Evolutionary conservation across 2,888 invertebrate genomes (phyloP).

Genomic region (Mimachlamys varia): DNA sequence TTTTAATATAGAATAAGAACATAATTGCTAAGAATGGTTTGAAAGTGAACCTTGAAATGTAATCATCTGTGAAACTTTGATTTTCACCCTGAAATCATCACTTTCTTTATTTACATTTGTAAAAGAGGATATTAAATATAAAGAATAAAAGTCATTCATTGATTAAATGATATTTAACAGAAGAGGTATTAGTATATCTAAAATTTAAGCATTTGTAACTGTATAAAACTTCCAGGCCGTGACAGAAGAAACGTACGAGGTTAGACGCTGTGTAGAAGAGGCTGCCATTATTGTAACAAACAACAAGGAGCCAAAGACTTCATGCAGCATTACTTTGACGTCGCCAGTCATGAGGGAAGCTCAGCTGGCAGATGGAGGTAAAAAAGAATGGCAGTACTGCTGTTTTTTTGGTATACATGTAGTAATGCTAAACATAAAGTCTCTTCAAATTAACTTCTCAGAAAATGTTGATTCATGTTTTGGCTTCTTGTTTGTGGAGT

Average conservation of each 20-base stretch:
- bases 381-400: slow-evolving; percentile 38
- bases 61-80: too few species aligned
- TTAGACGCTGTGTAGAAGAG: slow-evolving; percentile 92
- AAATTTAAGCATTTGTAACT: background rate
- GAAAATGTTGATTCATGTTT: slow-evolving; percentile 37
- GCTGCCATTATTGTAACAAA: slow-evolving; percentile 92
- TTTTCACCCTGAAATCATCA: too few species aligned
- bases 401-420: background rate
- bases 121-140: too few species aligned
- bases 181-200: background rate
- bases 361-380: slow-evolving; percentile 70
- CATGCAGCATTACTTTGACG: slow-evolving; percentile 94
- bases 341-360: slow-evolving; percentile 95
- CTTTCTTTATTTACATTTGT: too few species aligned
- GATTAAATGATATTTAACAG: background rate
- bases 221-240: slow-evolving; percentile 81
- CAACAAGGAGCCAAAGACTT: slow-evolving; percentile 84
- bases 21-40: too few species aligned
- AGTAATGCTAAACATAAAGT: background rate
- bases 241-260: slow-evolving; percentile 90
- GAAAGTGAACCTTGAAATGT: too few species aligned
- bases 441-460: background rate
- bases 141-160: too few species aligned
- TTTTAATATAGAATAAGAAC: background rate
- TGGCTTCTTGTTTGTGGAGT: slow-evolving; percentile 59